Evolutionary conservation across 2,888 invertebrate species (phyloP).

Genomic region (Phortica okadai): DNA sequence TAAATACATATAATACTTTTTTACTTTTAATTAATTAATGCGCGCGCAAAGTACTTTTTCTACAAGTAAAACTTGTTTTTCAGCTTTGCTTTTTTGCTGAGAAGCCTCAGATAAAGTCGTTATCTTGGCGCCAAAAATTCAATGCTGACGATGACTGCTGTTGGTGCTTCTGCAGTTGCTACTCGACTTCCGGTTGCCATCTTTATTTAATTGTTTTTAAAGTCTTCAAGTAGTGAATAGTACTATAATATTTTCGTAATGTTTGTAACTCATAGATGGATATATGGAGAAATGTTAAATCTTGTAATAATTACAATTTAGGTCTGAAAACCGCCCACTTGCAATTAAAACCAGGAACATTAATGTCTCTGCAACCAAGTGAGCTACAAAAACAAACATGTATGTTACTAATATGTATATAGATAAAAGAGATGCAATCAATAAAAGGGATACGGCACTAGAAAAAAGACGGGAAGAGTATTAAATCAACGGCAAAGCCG

Average conservation of each 20-base stretch:
- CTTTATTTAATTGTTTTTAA: slow-evolving; percentile 30
- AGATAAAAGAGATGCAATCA: too few species aligned
- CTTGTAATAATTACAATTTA: too few species aligned
- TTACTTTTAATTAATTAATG: slow-evolving; percentile 75
- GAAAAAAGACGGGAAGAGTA: too few species aligned
- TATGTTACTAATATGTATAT: too few species aligned
- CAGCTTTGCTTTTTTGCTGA: slow-evolving; percentile 47
- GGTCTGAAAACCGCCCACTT: too few species aligned
- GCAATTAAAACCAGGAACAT: too few species aligned
- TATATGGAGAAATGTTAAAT: too few species aligned
- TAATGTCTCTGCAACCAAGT: too few species aligned
- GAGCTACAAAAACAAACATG: too few species aligned
- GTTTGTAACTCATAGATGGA: too few species aligned
- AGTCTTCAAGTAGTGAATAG: not conserved
- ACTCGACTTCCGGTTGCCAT: slow-evolving; percentile 36
- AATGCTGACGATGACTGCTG: slow-evolving; percentile 30
- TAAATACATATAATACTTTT: slow-evolving; percentile 52
- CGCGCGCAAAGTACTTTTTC: slow-evolving; percentile 73
- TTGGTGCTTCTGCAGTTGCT: slow-evolving; percentile 19
- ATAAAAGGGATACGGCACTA: too few species aligned
- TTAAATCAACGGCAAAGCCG: too few species aligned
- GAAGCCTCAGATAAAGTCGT: not conserved
- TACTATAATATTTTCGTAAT: not conserved
- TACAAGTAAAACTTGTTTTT: slow-evolving; percentile 73
- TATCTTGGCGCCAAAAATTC: slow-evolving; percentile 48